Evolutionary conservation across 2,113 vertebrate genomes (phyloP), one percentile per base, ranked within the genome.

Genomic region (Origma solitaria): DNA sequence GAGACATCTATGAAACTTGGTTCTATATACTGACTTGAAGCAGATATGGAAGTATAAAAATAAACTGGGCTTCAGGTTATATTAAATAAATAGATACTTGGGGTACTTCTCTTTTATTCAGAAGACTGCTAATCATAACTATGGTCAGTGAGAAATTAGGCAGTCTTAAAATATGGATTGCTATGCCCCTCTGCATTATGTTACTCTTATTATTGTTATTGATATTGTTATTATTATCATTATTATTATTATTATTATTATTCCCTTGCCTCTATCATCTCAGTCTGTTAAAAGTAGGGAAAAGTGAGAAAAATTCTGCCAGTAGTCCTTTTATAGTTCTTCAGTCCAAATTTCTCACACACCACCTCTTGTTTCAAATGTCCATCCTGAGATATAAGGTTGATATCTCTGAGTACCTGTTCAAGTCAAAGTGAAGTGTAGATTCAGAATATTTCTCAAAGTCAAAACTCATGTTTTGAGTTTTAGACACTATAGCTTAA

Each of bases 11-110:
- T 86, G 82, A 88, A 94, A 93, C 49, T 79, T 81, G 10, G 7
- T 82, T 95, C 38, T 95, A 25, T 75, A 96, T 96, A 91, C 71
- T 45, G 20, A 82, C 31, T 88, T 82, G 73, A 61, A 89, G 53
- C 31, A 61, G 31, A 73, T 88, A 81, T 27, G 24, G 66, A 95
- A 64, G 37, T 76, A 80, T 90, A 54, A 13, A 90, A 91, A 95
- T 94, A 94, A 92, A 82, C 4, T 35, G 21, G 28, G 23, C 4
- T 68, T 83, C 19, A 49, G 18, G 77, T 95, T 93, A 49, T 88
- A 76, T 25, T 2, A 73, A 90, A 91, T 82, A 95, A 80, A 72
- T 13, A 88, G 6, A 31, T 56, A 61, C 5, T 61, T 2, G 15
- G 28, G 18, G 31, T 27, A 44, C 21, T 62, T 53, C 15, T 62